These are phyloP conservation scores for Fistularia tabacaria DNA, from an alignment of 2,797 vertebrate genomes.

Conservation along the genomic window DNA sequence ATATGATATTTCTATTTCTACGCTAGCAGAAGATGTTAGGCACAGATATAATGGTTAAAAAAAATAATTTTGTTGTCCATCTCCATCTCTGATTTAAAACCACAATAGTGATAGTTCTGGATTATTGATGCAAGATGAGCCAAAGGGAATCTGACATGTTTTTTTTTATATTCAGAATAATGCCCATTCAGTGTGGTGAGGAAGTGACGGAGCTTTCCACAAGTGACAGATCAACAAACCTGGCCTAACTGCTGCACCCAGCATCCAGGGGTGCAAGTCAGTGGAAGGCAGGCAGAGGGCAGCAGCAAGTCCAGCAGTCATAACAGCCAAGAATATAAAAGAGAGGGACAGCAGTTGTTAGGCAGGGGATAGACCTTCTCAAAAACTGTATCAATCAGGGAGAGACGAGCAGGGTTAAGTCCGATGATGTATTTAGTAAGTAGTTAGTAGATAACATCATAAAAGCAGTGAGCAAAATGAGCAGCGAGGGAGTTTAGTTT, in stretches of 20 bases:
- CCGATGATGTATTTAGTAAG: too few relatives aligned
- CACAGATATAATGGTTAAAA: too few relatives aligned
- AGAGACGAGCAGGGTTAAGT: too few relatives aligned
- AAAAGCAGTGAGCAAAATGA: too few relatives aligned
- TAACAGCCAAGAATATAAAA: conserved; percentile 56
- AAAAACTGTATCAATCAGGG: background rate
- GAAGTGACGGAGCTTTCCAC: conserved; percentile 29
- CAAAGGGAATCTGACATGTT: too few relatives aligned
- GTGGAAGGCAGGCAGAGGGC: conserved; percentile 58
- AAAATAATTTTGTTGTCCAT: too few relatives aligned
- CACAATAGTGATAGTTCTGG: too few relatives aligned
- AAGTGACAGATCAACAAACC: conserved; percentile 73
- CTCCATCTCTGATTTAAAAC: too few relatives aligned
- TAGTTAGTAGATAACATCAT: background rate
- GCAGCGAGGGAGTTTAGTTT: too few relatives aligned
- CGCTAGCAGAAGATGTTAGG: too few relatives aligned
- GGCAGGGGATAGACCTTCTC: conserved; percentile 32
- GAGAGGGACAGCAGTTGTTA: conserved; percentile 74
- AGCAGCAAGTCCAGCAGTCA: conserved; percentile 62
- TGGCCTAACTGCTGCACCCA: conserved; percentile 79
- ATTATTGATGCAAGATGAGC: too few relatives aligned
- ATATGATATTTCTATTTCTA: too few relatives aligned
- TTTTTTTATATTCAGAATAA: conserved; percentile 7
- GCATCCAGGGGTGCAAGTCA: conserved; percentile 65
- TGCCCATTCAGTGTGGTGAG: conserved; percentile 32